These are phyloP conservation scores for Lophius piscatorius DNA, from an alignment of 2,113 vertebrate genomes.

Conservation along the genomic window DNA sequence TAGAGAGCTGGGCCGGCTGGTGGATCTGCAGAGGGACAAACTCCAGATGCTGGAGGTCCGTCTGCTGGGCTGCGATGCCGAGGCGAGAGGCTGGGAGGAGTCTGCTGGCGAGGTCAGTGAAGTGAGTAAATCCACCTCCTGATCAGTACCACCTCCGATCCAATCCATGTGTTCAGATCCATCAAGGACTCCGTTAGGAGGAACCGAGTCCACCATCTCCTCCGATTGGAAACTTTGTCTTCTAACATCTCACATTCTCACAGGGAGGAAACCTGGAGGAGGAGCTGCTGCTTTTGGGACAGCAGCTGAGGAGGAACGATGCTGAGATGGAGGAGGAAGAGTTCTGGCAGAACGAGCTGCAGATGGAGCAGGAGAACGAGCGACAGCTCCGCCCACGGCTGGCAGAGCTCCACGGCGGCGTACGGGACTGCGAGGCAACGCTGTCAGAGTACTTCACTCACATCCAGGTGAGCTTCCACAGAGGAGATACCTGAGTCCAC, in stretches of 20 bases:
- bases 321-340: constrained; percentile 93
- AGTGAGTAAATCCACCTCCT: constrained; percentile 42
- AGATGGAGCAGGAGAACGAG: constrained; percentile 93
- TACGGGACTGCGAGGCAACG: constrained; percentile 86
- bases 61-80: constrained; percentile 86
- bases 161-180: constrained; percentile 1
- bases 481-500: not conserved
- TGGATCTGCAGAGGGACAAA: constrained; percentile 90
- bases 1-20: constrained; percentile 87
- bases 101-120: constrained; percentile 45
- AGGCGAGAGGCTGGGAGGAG: constrained; percentile 88
- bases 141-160: constrained; percentile 8
- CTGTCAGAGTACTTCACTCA: constrained; percentile 85
- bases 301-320: constrained; percentile 90
- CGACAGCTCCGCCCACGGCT: constrained; percentile 90
- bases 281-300: constrained; percentile 88
- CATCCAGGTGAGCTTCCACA: constrained; percentile 76
- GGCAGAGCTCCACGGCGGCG: constrained; percentile 85
- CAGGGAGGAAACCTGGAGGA: constrained; percentile 80
- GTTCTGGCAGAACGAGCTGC: constrained; percentile 95
- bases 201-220: too few relatives aligned
- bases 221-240: too few relatives aligned
- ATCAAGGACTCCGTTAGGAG: not conserved
- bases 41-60: constrained; percentile 88
- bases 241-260: not conserved